These are phyloP conservation scores for Pangasius larnaudii DNA, from an alignment of 2,797 vertebrate species.

Conservation along the genomic window DNA sequence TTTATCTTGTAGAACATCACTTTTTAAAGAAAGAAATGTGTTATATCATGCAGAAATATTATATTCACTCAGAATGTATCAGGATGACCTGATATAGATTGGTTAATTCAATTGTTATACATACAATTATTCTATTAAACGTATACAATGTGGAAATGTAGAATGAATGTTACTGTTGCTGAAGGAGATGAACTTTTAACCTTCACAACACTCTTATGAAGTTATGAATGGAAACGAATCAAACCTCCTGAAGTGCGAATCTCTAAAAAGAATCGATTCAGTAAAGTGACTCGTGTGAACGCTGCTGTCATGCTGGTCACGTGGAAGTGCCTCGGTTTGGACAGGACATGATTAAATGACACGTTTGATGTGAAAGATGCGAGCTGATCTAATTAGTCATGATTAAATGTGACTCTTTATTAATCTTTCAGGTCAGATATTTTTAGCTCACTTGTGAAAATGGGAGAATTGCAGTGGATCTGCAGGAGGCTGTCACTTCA, in stretches of 20 bases:
- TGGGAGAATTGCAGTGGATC: conserved; percentile 12
- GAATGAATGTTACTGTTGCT: neutral
- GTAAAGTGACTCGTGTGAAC: conserved; percentile 5
- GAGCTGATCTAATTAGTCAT: neutral
- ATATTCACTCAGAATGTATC: neutral
- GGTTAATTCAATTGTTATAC: neutral
- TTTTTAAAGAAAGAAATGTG: neutral
- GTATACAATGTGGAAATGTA: neutral
- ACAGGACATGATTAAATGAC: neutral
- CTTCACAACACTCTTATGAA: neutral
- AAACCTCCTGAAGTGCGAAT: neutral
- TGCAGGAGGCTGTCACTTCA: conserved; percentile 10
- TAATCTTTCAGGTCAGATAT: neutral
- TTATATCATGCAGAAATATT: neutral
- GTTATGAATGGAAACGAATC: neutral
- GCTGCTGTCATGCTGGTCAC: neutral
- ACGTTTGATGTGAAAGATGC: no score
- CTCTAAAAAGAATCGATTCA: neutral
- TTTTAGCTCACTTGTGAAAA: neutral
- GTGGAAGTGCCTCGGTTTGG: neutral
- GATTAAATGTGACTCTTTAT: neutral
- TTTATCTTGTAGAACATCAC: neutral
- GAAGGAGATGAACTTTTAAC: neutral
- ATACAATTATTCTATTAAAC: neutral
- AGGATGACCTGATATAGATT: neutral